Evolutionary conservation across 2,797 vertebrate genomes (phyloP).

Genomic region (Melanotaenia pygmaea): DNA sequence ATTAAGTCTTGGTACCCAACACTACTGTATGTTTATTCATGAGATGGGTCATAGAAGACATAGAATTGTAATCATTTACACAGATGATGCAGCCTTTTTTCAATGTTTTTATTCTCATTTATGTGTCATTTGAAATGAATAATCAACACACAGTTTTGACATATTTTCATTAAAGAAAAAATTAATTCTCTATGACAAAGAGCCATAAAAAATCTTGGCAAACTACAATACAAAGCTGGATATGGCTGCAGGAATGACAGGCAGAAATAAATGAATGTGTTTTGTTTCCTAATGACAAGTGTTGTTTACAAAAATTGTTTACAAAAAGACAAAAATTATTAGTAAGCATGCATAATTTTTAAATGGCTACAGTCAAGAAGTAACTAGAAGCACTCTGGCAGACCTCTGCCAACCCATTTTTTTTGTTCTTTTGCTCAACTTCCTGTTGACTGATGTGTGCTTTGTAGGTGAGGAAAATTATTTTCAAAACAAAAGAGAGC

Average conservation of each 20-base stretch:
- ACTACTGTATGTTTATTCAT: background rate
- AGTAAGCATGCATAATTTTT: too few species aligned
- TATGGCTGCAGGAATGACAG: slow-evolving; percentile 30
- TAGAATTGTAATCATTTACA: background rate
- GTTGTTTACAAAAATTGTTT: background rate
- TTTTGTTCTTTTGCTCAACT: background rate
- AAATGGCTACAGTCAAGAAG: background rate
- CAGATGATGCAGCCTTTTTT: background rate
- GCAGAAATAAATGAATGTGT: background rate
- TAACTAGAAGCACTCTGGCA: background rate
- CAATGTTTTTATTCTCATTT: background rate
- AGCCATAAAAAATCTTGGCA: slow-evolving; percentile 27
- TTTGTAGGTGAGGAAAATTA: background rate
- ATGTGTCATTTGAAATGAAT: background rate
- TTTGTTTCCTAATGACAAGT: background rate
- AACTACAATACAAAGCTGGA: slow-evolving; percentile 29
- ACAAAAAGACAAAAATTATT: too few species aligned
- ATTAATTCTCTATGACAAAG: slow-evolving; percentile 18
- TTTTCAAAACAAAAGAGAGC: too few species aligned
- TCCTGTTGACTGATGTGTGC: too few species aligned
- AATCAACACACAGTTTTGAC: background rate
- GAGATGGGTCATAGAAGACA: background rate
- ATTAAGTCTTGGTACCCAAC: background rate
- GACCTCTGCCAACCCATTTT: too few species aligned
- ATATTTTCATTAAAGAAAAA: background rate